These are phyloP conservation scores for Astyanax mexicanus DNA, from an alignment of 2,797 vertebrate genomes.

Conservation along the genomic window DNA sequence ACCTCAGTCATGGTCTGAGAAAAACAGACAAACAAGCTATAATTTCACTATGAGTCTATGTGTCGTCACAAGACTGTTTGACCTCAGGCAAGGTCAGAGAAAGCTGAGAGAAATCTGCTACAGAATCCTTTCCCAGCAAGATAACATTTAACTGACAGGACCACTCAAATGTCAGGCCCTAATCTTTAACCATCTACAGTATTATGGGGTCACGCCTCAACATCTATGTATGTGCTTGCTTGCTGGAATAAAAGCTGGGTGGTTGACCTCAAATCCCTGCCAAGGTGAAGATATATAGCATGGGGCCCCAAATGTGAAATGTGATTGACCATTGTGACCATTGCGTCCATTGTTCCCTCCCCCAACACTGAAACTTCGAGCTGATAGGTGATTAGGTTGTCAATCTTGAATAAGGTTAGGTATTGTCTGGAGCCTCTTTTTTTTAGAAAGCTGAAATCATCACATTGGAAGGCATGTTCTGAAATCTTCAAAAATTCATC, in stretches of 20 bases:
- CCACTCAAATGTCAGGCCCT: slow-evolving; percentile 22
- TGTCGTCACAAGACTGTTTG: background rate
- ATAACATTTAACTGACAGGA: slow-evolving; percentile 23
- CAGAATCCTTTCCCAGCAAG: slow-evolving; percentile 12
- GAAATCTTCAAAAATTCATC: no score
- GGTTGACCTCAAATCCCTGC: background rate
- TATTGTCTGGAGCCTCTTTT: no score
- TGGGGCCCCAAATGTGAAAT: no score
- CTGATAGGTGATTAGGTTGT: no score
- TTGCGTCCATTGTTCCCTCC: no score
- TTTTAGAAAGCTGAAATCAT: no score
- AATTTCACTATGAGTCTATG: background rate
- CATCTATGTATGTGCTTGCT: background rate
- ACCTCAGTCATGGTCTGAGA: background rate
- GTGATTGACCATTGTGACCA: no score
- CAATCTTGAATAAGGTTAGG: no score
- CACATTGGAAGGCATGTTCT: no score
- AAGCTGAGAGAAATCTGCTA: slow-evolving; percentile 19
- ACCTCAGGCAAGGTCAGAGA: background rate
- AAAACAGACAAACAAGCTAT: background rate
- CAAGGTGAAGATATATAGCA: background rate
- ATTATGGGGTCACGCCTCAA: slow-evolving; percentile 4
- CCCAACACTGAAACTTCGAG: no score
- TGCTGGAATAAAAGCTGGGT: slow-evolving; percentile 3
- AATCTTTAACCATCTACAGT: slow-evolving; percentile 22